A percentile compares a stretch with the other conserved stretches of the same genome.
Evolutionary conservation across 2,888 invertebrate species (phyloP).

Genomic region (Sussaba pulchella): DNA sequence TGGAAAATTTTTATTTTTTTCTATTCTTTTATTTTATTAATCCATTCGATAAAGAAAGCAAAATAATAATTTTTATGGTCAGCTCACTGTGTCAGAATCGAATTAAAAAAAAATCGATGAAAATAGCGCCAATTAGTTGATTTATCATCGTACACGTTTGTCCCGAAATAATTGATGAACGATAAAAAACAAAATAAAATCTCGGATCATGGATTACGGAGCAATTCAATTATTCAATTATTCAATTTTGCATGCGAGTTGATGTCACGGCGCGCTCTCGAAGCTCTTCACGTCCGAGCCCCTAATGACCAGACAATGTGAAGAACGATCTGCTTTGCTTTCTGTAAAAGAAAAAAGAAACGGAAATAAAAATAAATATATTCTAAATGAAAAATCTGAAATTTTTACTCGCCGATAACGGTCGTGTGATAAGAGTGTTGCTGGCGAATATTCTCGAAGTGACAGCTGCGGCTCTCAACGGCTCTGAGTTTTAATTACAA

Average conservation of each 20-base stretch:
- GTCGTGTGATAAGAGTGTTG: constrained; percentile 39
- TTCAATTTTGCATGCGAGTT: background rate
- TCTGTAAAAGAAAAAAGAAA: too few relatives aligned
- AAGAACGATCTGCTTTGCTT: too few relatives aligned
- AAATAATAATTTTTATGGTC: background rate
- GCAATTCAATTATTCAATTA: too few relatives aligned
- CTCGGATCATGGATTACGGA: constrained; percentile 1
- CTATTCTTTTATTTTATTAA: too few relatives aligned
- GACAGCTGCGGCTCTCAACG: too few relatives aligned
- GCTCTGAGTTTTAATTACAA: too few relatives aligned
- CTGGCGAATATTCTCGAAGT: constrained; percentile 32
- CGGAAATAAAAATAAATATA: too few relatives aligned
- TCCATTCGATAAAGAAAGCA: too few relatives aligned
- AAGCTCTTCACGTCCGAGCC: background rate
- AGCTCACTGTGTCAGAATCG: background rate
- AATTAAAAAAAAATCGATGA: constrained; percentile 3
- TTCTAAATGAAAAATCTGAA: constrained; percentile 41
- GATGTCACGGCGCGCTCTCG: background rate
- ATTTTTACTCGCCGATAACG: constrained; percentile 41
- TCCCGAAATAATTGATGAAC: background rate
- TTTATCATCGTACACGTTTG: background rate
- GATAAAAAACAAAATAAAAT: background rate
- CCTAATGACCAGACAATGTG: too few relatives aligned
- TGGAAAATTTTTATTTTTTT: too few relatives aligned
- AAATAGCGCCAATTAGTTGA: background rate